These are phyloP conservation scores for Dasysyrphus tricinctus DNA, from an alignment of 2,888 invertebrate species.

Conservation along the genomic window DNA sequence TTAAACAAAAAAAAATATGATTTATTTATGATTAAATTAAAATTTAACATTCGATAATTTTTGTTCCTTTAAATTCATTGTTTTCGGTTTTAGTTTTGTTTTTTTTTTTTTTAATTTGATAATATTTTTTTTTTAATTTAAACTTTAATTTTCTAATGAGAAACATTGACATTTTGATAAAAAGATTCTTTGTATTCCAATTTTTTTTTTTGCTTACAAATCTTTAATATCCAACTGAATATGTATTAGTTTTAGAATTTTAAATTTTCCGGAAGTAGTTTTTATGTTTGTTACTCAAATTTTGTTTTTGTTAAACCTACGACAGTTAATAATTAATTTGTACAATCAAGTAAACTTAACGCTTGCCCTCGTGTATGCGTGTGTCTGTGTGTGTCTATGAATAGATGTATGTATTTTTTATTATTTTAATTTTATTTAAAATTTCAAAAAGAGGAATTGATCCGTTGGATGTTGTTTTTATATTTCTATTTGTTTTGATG, in stretches of 20 bases:
- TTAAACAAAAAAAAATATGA: slow-evolving; percentile 3
- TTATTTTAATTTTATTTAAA: slow-evolving; percentile 31
- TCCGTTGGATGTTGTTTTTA: slow-evolving; percentile 46
- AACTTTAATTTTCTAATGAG: slow-evolving; percentile 63
- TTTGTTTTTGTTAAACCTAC: slow-evolving; percentile 56
- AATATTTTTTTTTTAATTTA: slow-evolving; percentile 35
- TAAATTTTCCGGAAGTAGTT: slow-evolving; percentile 61
- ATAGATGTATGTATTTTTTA: slow-evolving; percentile 17
- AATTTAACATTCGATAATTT: slow-evolving; percentile 69
- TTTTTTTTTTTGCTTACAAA: slow-evolving; percentile 48
- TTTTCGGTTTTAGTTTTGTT: slow-evolving; percentile 60
- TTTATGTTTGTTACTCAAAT: slow-evolving; percentile 14
- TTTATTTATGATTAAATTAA: slow-evolving; percentile 26
- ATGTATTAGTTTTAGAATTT: slow-evolving; percentile 74
- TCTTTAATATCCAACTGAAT: slow-evolving; percentile 70
- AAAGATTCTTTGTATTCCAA: slow-evolving; percentile 58
- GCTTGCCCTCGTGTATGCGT: slow-evolving; percentile 46
- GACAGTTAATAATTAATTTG: slow-evolving; percentile 74
- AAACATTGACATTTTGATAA: slow-evolving; percentile 62
- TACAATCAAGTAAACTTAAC: slow-evolving; percentile 74
- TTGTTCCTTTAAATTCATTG: slow-evolving; percentile 71
- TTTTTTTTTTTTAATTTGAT: slow-evolving; percentile 26
- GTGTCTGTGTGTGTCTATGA: slow-evolving; percentile 20
- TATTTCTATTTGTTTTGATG: not conserved
- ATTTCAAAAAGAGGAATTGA: slow-evolving; percentile 61